Evolutionary conservation across 2,797 vertebrate species (phyloP).

Genomic region (Enteromius trimaculatus): DNA sequence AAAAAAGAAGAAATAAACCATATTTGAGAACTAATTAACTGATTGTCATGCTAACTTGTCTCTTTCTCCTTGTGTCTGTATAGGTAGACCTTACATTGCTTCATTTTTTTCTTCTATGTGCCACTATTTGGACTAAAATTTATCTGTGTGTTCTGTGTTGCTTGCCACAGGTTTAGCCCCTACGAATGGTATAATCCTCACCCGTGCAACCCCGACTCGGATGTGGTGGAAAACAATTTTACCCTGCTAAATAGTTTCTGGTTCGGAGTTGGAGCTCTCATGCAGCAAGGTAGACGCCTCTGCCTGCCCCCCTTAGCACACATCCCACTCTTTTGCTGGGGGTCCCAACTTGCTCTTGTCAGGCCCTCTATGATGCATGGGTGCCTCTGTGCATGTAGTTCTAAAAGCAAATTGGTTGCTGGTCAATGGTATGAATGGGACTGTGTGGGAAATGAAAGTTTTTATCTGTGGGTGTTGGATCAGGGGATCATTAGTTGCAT

Average conservation of each 20-base stretch:
- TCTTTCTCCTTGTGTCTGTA: constrained; percentile 85
- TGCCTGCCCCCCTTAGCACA: constrained; percentile 88
- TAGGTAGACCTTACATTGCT: constrained; percentile 73
- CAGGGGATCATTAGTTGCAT: constrained; percentile 66
- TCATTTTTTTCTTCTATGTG: constrained; percentile 49
- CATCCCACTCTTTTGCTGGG: constrained; percentile 99
- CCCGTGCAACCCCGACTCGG: constrained; percentile 98
- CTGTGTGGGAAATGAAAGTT: constrained; percentile 44
- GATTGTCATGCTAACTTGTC: constrained; percentile 75
- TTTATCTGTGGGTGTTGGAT: constrained; percentile 54
- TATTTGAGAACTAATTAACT: constrained; percentile 36
- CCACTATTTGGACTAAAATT: constrained; percentile 45
- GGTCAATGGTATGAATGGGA: constrained; percentile 52
- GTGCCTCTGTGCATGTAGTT: constrained; percentile 96
- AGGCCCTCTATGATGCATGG: constrained; percentile 89
- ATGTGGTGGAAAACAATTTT: constrained; percentile 99
- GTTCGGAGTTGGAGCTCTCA: constrained; percentile 99
- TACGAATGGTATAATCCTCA: constrained; percentile 99
- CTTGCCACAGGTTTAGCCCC: constrained; percentile 97
- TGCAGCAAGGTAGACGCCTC: constrained; percentile 99
- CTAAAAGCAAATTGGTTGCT: constrained; percentile 70
- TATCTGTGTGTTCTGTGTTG: constrained; percentile 84
- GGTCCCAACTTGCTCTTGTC: constrained; percentile 82
- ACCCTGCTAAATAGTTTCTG: constrained; percentile 99
- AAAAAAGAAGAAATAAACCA: constrained; percentile 21